Base-by-base conservation (phyloP, 2,113 vertebrate genomes). In the Nettapus auritus region DNA sequence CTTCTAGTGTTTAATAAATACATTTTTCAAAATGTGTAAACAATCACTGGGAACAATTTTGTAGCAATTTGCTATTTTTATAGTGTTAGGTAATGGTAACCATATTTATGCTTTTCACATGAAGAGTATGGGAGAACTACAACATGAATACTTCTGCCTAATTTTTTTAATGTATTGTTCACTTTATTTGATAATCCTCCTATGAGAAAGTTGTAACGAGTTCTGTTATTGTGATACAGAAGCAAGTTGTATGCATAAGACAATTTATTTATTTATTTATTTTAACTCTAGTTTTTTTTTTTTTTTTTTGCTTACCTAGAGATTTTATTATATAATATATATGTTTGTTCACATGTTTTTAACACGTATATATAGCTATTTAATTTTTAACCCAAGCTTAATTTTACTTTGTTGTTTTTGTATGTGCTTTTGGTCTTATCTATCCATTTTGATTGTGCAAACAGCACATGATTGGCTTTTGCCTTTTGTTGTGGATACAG, bases 371-470 rank as follows among this genome's bases (percentile, higher is more conserved):
- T 62, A 40, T 8, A 82, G 3, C 22, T 70, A 76, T 79, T 91
- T 94, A 93, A 93, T 93, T 93, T 94, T 96, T 97, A 94, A 94
- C 57, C n/a, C 82, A 88, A 89, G 20, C 31, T 82, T 90, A 87
- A 92, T 94, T 90, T 92, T 89, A 22, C 46, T 75, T 70, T 71
- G 21, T 52, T 78, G 19, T 59, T 90, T 75, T 78, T 33, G n/a
- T 89, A 1, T 83, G 60, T 86, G 40, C 40, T 86, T 70, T 73
- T 53, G 62, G 20, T 76, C 78, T 94, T 95, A 93, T 88, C 81
- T 85, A 26, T 70, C 36, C 19, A 8, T 59, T 92, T 78, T 77
- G 67, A 82, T 83, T 93, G 80, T 11, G 62, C 79, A 92, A 94
- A 70, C 14, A 64, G 19, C 88, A 71, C 77, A 63, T 71, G 86